Base-by-base conservation (phyloP, 2,113 vertebrate genomes). In the Malurus cyaneus region DNA sequence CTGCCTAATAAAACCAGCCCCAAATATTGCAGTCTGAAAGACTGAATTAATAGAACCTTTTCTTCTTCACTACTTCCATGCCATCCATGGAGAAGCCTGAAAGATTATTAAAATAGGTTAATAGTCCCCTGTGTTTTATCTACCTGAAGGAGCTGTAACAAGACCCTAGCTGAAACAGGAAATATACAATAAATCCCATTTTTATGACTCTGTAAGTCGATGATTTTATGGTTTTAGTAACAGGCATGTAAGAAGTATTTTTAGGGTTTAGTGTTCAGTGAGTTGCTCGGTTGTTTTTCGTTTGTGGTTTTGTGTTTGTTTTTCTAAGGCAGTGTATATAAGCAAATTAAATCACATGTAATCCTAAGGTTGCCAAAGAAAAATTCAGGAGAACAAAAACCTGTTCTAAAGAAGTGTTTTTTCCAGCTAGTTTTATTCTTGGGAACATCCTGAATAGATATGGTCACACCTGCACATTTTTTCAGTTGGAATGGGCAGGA, bases 141-240 rank as follows among this genome's bases (percentile, higher is more conserved):
- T 95, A 88, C 97, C 88, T 92, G 64, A 94, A 83, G 92, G 87
- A 95, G 73, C 77, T 93, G 60, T 91, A 94, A 92, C 26, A 88
- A 86, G 82, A 94, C 41, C 44, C 92, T 28, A 29, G 32, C 85
- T 94, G 77, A 88, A 94, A 90, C 93, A 95, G 95, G 92, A 97
- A 97, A 97, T 94, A 88, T 88, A 94, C 61, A 96, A 91, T 97
- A 97, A 98, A 97, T 97, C 89, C 66, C 42, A 34, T 85, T 95
- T 97, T 97, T 97, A 97, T 96, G 90, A 94, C 87, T 95, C 85
- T 93, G 9, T 52, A 95, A 96, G 81, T 95, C 69, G 94, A 84
- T 84, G 78, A 80, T 90, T 97, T 96, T 96, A 95, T 80, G 82
- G 74, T 91, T 88, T 97, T 94, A 95, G 89, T 79, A 96, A 79